Conservation (phyloP, 2,797 vertebrate genomes). For the Glossophaga mutica region DNA sequence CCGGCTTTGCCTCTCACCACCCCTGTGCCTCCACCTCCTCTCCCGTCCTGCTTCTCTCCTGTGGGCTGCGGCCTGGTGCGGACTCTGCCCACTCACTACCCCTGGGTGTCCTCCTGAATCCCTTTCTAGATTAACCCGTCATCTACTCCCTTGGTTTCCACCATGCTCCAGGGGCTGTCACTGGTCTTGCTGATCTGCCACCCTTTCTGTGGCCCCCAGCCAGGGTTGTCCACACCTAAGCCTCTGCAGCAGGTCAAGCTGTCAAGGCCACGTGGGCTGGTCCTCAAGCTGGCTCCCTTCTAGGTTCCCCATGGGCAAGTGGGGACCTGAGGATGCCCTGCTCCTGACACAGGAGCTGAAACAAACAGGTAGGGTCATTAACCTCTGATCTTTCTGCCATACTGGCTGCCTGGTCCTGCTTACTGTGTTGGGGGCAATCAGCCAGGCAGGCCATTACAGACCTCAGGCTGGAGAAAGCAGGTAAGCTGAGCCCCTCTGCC, state of each 20-base stretch:
- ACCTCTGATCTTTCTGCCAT: background rate
- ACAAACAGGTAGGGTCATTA: background rate
- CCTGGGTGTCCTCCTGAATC: background rate
- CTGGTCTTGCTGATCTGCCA: too few relatives aligned
- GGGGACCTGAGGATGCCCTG: background rate
- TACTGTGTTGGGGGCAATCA: fast-evolving
- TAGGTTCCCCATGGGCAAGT: background rate
- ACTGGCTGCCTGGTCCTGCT: background rate
- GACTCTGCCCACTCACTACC: background rate
- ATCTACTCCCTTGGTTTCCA: background rate
- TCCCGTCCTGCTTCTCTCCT: background rate
- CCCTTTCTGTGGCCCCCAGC: too few relatives aligned
- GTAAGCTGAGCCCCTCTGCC: background rate
- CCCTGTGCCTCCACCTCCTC: background rate
- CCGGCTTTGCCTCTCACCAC: too few relatives aligned
- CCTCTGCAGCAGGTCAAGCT: background rate
- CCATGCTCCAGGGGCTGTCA: background rate
- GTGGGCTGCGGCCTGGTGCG: background rate
- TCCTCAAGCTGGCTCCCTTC: background rate
- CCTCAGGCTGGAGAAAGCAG: background rate
- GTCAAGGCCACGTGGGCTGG: background rate
- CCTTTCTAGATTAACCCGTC: background rate
- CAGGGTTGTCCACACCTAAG: background rate
- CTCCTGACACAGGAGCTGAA: background rate
- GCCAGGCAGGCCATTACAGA: background rate